Evolutionary conservation across 2,888 invertebrate species (phyloP), one percentile per base, ranked within the genome.

Genomic region (Eupelmus urozonus): DNA sequence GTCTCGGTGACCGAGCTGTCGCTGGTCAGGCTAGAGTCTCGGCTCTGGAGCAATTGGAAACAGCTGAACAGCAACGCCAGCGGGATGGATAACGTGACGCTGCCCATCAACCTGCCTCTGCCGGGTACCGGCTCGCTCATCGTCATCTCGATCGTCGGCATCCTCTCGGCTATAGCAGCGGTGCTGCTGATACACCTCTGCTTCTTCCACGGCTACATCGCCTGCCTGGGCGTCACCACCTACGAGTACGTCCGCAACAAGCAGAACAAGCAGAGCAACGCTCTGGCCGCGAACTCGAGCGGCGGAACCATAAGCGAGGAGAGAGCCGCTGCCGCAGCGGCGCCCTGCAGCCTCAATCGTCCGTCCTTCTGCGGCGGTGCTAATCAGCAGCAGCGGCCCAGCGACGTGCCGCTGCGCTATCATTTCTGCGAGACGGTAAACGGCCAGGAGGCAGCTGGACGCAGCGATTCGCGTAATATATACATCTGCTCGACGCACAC

Each of bases 201-300:
- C 88, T 95, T 95, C 90, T 97, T 97, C 89, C 97, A 97, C 90
- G 93, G 96, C 78, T 97, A 97, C 90, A 96, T 97, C 86, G 94
- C 94, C 2, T 93, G 94, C 83, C 90, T 96, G 84, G 97, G 96
- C 1, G 91, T 97, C 59, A 96, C 97, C 23, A 97, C 97, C 0
- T 97, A 97, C 90, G 97, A 97, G 87, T 97, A 97, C 90, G 95
- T 97, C 72, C 90, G 93, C 1, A 86, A 83, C 18, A 87, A 88
- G 49, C 83, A 88, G 1, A 85, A 86, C 65, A 84, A 83, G n/a
- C 77, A 77, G 42, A 83, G n/a, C n/a, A 82, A 34, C 80, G 13
- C 34, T 29, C n/a, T 27, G 11, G 55, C 49, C 25, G 11, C 29
- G 0, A 74, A 78, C n/a, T 49, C 34, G 2, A 18, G 40, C 9